A percentile compares a stretch with the other conserved stretches of the same genome.
Conservation (phyloP, 2,888 invertebrate species). For the Xestobium rufovillosum region DNA sequence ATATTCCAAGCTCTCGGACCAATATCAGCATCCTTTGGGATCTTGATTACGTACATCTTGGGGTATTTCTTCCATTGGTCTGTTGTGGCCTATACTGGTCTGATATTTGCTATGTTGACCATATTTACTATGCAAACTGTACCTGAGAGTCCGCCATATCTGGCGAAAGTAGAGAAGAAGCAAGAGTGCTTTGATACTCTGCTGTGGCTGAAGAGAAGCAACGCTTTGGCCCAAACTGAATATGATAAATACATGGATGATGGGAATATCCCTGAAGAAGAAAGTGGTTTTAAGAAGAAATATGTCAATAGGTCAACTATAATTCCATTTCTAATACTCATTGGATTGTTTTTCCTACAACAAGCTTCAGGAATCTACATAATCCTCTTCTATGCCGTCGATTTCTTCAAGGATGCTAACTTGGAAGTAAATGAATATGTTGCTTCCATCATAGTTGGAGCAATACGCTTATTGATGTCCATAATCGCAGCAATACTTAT, state of each 20-base stretch:
- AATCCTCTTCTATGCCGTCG: slow-evolving; percentile 64
- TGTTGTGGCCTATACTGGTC: slow-evolving; percentile 56
- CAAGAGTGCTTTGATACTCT: slow-evolving; percentile 55
- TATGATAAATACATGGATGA: slow-evolving; percentile 50
- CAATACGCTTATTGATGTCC: slow-evolving; percentile 58
- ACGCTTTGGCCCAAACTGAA: slow-evolving; percentile 55
- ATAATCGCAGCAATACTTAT: slow-evolving; percentile 60
- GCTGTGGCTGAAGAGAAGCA: slow-evolving; percentile 58
- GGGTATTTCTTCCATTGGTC: slow-evolving; percentile 63
- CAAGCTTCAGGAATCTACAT: slow-evolving; percentile 68
- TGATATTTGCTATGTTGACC: slow-evolving; percentile 50
- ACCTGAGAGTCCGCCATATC: slow-evolving; percentile 64
- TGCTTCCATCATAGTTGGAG: slow-evolving; percentile 62
- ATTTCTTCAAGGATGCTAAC: slow-evolving; percentile 60
- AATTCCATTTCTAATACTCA: slow-evolving; percentile 59
- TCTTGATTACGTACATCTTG: slow-evolving; percentile 59
- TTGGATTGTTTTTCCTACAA: slow-evolving; percentile 62
- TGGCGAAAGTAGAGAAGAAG: slow-evolving; percentile 52
- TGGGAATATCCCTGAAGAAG: slow-evolving; percentile 19
- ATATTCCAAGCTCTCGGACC: slow-evolving; percentile 63
- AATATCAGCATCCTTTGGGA: slow-evolving; percentile 63
- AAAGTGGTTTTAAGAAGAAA: slow-evolving; percentile 28
- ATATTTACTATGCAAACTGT: slow-evolving; percentile 54
- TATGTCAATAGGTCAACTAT: slow-evolving; percentile 50
- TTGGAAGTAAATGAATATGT: slow-evolving; percentile 57